Percentiles rank a stretch among this genome's conserved stretches.
Conservation (phyloP, 2,888 invertebrate species). For the Stenchaetothrips biformis region DNA sequence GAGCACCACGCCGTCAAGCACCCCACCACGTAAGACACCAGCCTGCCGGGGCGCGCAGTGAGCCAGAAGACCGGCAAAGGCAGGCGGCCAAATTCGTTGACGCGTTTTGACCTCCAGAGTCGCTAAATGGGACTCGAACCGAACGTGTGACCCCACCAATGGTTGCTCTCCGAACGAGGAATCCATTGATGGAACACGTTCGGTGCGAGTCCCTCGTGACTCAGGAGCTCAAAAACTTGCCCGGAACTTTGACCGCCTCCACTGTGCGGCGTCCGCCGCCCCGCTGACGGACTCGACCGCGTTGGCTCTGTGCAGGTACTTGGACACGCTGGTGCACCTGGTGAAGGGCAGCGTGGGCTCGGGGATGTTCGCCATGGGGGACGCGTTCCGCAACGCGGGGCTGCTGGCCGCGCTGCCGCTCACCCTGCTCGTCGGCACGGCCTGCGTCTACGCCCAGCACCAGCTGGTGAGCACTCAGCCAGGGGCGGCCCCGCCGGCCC, state of each 20-base stretch:
- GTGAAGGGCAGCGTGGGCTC: slow-evolving; percentile 95
- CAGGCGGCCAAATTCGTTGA: too few species aligned
- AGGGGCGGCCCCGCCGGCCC: background rate
- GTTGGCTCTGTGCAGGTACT: slow-evolving; percentile 56
- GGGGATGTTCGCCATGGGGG: slow-evolving; percentile 92
- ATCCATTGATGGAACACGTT: too few species aligned
- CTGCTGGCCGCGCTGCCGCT: slow-evolving; percentile 73
- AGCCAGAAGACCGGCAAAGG: too few species aligned
- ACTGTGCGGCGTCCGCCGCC: too few species aligned
- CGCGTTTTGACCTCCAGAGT: too few species aligned
- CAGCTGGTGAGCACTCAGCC: slow-evolving; percentile 59
- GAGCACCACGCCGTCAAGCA: slow-evolving; percentile 45
- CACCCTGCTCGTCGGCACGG: slow-evolving; percentile 71
- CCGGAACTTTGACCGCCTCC: too few species aligned
- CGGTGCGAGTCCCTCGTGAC: too few species aligned
- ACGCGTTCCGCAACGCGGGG: slow-evolving; percentile 90
- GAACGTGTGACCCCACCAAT: too few species aligned
- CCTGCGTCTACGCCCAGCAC: slow-evolving; percentile 91
- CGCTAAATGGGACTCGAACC: too few species aligned
- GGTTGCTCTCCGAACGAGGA: too few species aligned
- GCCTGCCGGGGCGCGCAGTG: background rate
- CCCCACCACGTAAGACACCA: slow-evolving; percentile 58
- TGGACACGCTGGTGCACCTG: slow-evolving; percentile 84
- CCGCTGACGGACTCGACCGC: background rate
- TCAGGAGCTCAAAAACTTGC: too few species aligned